Conservation (phyloP, 2,113 vertebrate genomes). For the Trachemys scripta region DNA sequence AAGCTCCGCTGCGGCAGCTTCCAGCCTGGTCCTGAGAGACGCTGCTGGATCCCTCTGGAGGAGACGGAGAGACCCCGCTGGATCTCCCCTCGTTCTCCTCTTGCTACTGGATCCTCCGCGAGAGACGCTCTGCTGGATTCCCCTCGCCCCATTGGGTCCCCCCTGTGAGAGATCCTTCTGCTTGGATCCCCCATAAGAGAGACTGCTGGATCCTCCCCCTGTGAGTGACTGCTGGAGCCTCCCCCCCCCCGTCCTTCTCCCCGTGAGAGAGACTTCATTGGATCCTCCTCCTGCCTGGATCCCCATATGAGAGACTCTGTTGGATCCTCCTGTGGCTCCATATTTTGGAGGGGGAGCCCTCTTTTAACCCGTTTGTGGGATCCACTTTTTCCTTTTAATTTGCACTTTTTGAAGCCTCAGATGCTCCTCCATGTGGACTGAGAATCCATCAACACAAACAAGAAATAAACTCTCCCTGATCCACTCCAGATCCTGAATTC, state of each 20-base stretch:
- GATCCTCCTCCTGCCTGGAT: conserved; percentile 43
- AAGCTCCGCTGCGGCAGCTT: background rate
- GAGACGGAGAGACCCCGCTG: conserved; percentile 10
- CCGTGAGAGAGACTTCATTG: conserved; percentile 10
- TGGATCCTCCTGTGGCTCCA: conserved; percentile 1
- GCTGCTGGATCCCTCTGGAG: background rate
- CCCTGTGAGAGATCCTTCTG: conserved; percentile 33
- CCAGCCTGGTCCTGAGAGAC: background rate
- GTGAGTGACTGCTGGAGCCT: conserved; percentile 32
- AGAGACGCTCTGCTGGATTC: conserved; percentile 50
- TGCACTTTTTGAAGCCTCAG: conserved; percentile 73
- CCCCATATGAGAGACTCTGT: conserved; percentile 42
- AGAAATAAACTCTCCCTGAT: conserved; percentile 47
- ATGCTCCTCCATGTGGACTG: conserved; percentile 74
- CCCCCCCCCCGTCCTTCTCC: background rate
- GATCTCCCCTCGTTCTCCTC: background rate
- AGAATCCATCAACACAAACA: conserved; percentile 59
- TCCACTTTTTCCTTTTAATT: conserved; percentile 49
- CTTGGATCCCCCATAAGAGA: conserved; percentile 34
- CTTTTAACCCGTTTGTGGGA: background rate
- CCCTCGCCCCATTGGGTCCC: background rate
- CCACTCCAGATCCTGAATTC: conserved; percentile 56
- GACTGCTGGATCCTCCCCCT: conserved; percentile 44
- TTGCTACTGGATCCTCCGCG: background rate
- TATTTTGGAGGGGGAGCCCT: background rate